Evolutionary conservation across 2,888 invertebrate species (phyloP), one percentile per base, ranked within the genome.

Genomic region (Drosophila cognata): DNA sequence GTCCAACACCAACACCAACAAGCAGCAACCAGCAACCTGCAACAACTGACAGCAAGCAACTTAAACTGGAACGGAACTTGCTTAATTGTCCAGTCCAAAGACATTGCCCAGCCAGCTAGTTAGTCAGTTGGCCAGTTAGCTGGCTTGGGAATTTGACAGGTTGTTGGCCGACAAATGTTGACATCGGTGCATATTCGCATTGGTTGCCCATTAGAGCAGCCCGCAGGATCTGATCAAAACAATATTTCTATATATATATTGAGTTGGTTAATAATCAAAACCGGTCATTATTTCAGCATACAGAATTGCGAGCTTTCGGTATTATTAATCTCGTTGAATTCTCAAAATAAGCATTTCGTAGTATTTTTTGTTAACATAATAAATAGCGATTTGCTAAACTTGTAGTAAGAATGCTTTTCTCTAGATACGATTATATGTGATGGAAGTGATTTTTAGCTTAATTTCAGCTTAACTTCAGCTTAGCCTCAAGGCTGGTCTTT

Each of bases 1-100:
- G 61, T 18, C 33, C 58, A 67, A 66, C 61, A 61, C 46, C 59
- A 66, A 48, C 53, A 61, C 18, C 56, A 29, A 11, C 31, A 38
- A 18, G 2, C 18, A 53, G 25, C 53, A 57, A 57, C 11, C 33
- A 33, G 56, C 66, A 31, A 66, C 55, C 43, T 66, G 29, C 71
- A 68, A 60, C 51, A 66, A 50, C 53, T 51, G 33, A 38, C 61
- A 70, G 61, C 55, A 69, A 59, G 31, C 43, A 50, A 36, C 55
- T 25, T 68, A 73, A 88, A 86, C 78, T 87, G 87, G 86, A 87
- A 87, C 86, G 86, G 88, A 87, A 88, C 86, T 88, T 79, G 74
- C 78, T 81, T 83, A 88, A 88, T 88, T 88, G 86, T 73, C 79
- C 79, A 64, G 67, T 51, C 38, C 48, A 79, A 67, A 78, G 61